Conservation (phyloP, 2,797 vertebrate species). For the Enteromius afrohamiltoni region DNA sequence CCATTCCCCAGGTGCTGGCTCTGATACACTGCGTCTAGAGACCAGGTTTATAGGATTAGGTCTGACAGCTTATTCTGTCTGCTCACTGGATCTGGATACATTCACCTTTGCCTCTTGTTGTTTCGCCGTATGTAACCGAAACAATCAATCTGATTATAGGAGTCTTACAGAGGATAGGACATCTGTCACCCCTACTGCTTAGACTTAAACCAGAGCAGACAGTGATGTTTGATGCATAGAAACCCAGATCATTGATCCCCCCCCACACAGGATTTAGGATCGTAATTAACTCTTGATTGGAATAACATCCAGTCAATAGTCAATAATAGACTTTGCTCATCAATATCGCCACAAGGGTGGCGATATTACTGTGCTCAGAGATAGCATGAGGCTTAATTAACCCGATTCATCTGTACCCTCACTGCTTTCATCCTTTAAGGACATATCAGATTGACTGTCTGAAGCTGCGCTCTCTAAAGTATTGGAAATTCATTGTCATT, state of each 20-base stretch:
- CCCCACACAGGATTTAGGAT: slow-evolving; percentile 66
- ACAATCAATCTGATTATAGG: slow-evolving; percentile 73
- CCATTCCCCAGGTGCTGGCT: slow-evolving; percentile 36
- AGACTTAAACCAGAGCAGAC: slow-evolving; percentile 64
- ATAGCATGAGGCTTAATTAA: slow-evolving; percentile 79
- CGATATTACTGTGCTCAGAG: slow-evolving; percentile 73
- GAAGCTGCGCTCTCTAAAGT: neutral
- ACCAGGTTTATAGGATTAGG: slow-evolving; percentile 58
- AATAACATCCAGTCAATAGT: slow-evolving; percentile 81
- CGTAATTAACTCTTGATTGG: slow-evolving; percentile 74
- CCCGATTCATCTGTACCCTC: slow-evolving; percentile 64
- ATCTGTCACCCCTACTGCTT: slow-evolving; percentile 79
- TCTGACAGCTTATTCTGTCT: slow-evolving; percentile 61
- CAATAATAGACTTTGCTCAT: slow-evolving; percentile 81
- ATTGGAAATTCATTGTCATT: slow-evolving; percentile 4
- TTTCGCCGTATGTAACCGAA: slow-evolving; percentile 64
- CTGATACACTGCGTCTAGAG: slow-evolving; percentile 51
- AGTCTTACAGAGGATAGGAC: slow-evolving; percentile 60
- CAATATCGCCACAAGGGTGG: slow-evolving; percentile 63
- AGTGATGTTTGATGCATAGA: slow-evolving; percentile 50
- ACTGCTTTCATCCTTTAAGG: slow-evolving; percentile 46
- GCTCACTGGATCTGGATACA: slow-evolving; percentile 55
- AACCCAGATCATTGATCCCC: slow-evolving; percentile 63
- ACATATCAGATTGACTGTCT: slow-evolving; percentile 25
- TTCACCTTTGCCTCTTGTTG: slow-evolving; percentile 59